Evolutionary conservation across 2,888 invertebrate genomes (phyloP), one percentile per base, ranked within the genome.

Genomic region (Cryptosula pallasiana): DNA sequence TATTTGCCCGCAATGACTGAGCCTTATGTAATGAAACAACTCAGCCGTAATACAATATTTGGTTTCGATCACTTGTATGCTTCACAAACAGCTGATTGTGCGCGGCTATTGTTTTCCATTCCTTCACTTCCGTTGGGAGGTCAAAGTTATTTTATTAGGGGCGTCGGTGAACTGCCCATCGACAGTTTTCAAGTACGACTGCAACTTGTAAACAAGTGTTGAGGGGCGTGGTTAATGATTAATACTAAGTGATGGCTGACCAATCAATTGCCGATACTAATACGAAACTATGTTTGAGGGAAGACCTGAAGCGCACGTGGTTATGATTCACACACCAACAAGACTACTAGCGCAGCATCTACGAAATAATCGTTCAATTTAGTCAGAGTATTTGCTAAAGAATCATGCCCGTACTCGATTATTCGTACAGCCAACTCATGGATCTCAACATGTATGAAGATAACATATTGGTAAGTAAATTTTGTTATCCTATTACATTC

Each of bases 371-470:
- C 45, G 20, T 13, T 45, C 45, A 45, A 45, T 45, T 45, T 20
- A 20, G 9, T 20, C 5, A 45, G 20, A 5, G 45, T 45, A 45
- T 45, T 20, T 45, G 45, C 5, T 13, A 45, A 13, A 45, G 45
- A 45, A 45, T 45, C 45, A 45, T 45, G 45, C 45, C 45, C 5
- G 20, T 45, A 20, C 45, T 45, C 9, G 45, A 45, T 20, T 45
- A 45, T 45, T n/a, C n/a, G n/a, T 45, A 45, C 45, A 5, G 20
- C 20, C 45, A 45, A 45, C 45, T 45, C 20, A 20, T 45, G 9
- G 32, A 63, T 63, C 27, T 63, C 3, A 32, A 63, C 32, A 63
- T 63, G 63, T 63, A 63, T n/a, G 63, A 63, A 2, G 63, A 63
- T 32, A 27, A 63, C 2, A 25, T 32, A 13, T 25, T 63, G 63